Evolutionary conservation across 2,797 vertebrate genomes (phyloP).

Genomic region (Orientallactaga sibirica): DNA sequence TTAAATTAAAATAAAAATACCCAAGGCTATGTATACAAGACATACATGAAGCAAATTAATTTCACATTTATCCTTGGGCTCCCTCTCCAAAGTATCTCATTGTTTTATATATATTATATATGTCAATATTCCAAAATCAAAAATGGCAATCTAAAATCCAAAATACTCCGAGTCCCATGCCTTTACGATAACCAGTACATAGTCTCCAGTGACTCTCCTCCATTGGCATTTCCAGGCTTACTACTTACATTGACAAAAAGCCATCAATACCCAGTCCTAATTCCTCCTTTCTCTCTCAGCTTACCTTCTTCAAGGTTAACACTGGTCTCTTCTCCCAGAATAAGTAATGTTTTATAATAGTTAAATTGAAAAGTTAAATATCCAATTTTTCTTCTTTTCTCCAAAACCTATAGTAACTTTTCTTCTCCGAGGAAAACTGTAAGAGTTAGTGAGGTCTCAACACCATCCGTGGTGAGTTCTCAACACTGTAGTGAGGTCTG

Average conservation of each 20-base stretch:
- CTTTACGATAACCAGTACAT: neutral
- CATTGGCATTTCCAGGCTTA: neutral
- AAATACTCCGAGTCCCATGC: neutral
- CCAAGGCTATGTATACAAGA: neutral
- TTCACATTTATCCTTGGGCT: neutral
- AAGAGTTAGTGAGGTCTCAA: neutral
- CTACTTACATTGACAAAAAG: slow-evolving; percentile 7
- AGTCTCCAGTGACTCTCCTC: slow-evolving; percentile 11
- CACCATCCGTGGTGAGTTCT: neutral
- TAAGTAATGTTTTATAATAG: neutral
- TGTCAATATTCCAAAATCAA: neutral
- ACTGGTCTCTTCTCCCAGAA: neutral
- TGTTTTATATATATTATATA: neutral
- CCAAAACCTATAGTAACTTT: neutral
- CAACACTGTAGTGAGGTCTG: neutral
- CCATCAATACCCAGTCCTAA: neutral
- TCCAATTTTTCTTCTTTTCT: slow-evolving; percentile 13
- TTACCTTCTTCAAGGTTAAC: slow-evolving; percentile 18
- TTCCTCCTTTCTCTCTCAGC: neutral
- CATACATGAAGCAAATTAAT: neutral
- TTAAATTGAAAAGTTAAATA: slow-evolving; percentile 38
- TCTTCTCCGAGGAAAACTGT: slow-evolving; percentile 44
- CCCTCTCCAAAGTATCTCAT: too few relatives aligned
- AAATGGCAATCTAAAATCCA: neutral
- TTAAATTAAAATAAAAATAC: neutral